Conservation (phyloP, 2,797 vertebrate genomes). For the Chloroceryle inda region DNA sequence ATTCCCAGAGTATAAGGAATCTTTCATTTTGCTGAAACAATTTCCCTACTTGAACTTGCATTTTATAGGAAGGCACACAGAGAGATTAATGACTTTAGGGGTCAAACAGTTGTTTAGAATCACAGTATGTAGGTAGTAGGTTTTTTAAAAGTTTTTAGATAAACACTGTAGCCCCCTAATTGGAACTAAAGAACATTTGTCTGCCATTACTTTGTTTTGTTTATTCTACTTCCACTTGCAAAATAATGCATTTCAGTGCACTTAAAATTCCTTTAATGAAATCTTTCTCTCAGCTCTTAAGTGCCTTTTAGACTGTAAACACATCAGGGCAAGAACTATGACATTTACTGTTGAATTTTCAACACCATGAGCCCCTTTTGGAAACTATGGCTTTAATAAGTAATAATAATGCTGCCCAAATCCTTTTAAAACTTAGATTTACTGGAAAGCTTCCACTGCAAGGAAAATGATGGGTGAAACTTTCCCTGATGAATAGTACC, state of each 20-base stretch:
- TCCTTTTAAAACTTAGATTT: not conserved
- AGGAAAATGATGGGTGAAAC: not conserved
- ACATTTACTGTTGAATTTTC: not conserved
- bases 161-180: not conserved
- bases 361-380: not conserved
- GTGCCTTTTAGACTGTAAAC: not conserved
- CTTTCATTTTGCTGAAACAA: no score
- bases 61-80: no score
- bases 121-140: not conserved
- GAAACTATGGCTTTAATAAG: not conserved
- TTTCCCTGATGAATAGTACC: constrained; percentile 14
- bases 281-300: not conserved
- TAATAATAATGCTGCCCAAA: not conserved
- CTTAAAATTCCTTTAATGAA: constrained; percentile 35
- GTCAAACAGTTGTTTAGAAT: no score
- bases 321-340: not conserved
- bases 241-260: constrained; percentile 7
- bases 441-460: not conserved
- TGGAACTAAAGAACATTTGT: not conserved
- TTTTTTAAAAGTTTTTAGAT: not conserved
- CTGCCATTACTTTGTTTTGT: not conserved
- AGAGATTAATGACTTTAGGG: no score
- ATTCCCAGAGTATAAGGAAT: no score
- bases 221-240: not conserved
- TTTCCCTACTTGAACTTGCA: no score